phyloP scores from a whole-genome alignment of 2,888 invertebrate genomes.

The Erebia palarica region DNA sequence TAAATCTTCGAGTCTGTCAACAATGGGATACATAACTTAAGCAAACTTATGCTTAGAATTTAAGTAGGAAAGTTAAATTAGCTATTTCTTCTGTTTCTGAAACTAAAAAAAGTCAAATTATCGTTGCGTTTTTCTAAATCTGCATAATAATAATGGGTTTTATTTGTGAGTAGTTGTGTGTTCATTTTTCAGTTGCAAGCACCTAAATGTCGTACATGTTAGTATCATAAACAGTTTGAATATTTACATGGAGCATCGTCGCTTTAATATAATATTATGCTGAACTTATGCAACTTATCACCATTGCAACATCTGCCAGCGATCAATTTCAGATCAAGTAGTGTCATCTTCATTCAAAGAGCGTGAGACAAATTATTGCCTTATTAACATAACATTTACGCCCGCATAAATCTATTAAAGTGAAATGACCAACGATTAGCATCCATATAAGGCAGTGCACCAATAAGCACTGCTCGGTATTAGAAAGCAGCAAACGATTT shows the following conservation, averaged over 20 bases:
- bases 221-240: background rate
- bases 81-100: background rate
- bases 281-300: background rate
- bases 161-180: no score
- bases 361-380: slow-evolving; percentile 27
- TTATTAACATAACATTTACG: slow-evolving; percentile 26
- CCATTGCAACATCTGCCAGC: slow-evolving; percentile 2
- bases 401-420: slow-evolving; percentile 26
- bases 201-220: no score
- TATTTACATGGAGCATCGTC: background rate
- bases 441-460: slow-evolving; percentile 40
- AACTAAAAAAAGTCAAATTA: no score
- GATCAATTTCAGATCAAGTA: slow-evolving; percentile 10
- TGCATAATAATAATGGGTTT: no score
- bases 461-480: slow-evolving; percentile 54
- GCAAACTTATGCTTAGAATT: background rate
- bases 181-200: no score
- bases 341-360: slow-evolving; percentile 21
- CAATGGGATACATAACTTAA: slow-evolving; percentile 13
- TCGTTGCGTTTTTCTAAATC: no score
- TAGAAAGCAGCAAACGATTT: slow-evolving; percentile 73
- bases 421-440: slow-evolving; percentile 27
- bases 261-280: slow-evolving; percentile 6
- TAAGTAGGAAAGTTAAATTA: background rate
- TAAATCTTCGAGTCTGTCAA: slow-evolving; percentile 11